Conservation (phyloP, 2,888 invertebrate genomes). For the Ophonus ardosiacus region DNA sequence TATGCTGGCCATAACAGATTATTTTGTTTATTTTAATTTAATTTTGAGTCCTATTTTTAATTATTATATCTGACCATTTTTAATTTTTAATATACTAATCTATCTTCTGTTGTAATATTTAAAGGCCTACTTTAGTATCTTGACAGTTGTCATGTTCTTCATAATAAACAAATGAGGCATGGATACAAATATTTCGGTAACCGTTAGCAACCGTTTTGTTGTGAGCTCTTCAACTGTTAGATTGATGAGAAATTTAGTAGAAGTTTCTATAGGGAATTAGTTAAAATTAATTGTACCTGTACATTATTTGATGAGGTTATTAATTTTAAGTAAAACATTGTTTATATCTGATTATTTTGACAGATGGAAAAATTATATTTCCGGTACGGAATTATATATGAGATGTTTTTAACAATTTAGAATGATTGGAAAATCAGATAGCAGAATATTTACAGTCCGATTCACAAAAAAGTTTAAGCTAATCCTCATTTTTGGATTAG, state of each 20-base stretch:
- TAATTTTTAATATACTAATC: background rate
- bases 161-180: slow-evolving; percentile 35
- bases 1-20: too few species aligned
- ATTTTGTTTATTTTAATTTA: too few species aligned
- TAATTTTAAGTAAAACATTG: background rate
- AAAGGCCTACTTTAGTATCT: background rate
- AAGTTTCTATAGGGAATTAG: background rate
- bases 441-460: too few species aligned
- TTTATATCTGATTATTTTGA: background rate
- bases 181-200: slow-evolving; percentile 29
- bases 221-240: background rate
- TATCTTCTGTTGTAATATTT: background rate
- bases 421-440: too few species aligned
- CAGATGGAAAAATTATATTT: background rate
- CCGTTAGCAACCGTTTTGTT: slow-evolving; percentile 46
- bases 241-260: background rate
- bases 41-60: too few species aligned
- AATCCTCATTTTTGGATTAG: too few species aligned
- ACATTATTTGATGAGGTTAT: background rate
- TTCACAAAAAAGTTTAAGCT: too few species aligned
- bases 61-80: too few species aligned
- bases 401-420: too few species aligned
- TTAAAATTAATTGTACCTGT: background rate
- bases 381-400: background rate
- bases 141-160: slow-evolving; percentile 41